A percentile compares a stretch with the other conserved stretches of the same genome.
phyloP scores from a whole-genome alignment of 2,888 invertebrate genomes.

The Agonum fuliginosum region DNA sequence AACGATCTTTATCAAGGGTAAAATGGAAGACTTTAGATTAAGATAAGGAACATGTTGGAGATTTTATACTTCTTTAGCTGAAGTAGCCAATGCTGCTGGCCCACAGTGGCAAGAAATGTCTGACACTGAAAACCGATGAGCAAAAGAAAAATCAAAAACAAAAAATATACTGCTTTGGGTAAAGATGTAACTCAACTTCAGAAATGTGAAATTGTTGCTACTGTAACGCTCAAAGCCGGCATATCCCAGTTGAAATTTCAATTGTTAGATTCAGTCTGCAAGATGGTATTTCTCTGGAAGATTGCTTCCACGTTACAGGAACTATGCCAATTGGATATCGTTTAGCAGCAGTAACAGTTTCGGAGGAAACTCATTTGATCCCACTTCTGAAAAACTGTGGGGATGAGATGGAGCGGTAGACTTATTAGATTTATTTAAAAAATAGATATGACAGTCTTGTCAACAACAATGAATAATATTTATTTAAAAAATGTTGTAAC shows the following conservation, averaged over 20 bases:
- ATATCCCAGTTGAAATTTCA: constrained; percentile 75
- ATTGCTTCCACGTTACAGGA: constrained; percentile 69
- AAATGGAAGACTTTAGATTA: no score
- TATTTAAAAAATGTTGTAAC: no score
- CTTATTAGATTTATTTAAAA: no score
- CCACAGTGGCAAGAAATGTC: constrained; percentile 64
- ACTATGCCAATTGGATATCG: constrained; percentile 71
- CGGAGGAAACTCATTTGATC: constrained; percentile 72
- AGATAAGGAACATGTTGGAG: no score
- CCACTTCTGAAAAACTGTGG: no score
- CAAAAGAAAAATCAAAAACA: constrained; percentile 62
- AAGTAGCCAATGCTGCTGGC: no score
- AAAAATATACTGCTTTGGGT: constrained; percentile 68
- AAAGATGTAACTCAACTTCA: constrained; percentile 64
- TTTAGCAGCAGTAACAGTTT: constrained; percentile 69
- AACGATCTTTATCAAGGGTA: no score
- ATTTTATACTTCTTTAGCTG: no score
- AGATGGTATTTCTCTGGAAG: constrained; percentile 71
- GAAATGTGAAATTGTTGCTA: constrained; percentile 66
- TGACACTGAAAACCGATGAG: constrained; percentile 64
- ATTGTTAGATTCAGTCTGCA: constrained; percentile 72
- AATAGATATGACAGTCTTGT: no score
- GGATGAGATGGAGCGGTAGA: no score
- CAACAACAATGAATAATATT: no score
- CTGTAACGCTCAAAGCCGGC: constrained; percentile 65